phyloP scores from a whole-genome alignment of 2,113 vertebrate genomes.

The Catharus fuscescens region DNA sequence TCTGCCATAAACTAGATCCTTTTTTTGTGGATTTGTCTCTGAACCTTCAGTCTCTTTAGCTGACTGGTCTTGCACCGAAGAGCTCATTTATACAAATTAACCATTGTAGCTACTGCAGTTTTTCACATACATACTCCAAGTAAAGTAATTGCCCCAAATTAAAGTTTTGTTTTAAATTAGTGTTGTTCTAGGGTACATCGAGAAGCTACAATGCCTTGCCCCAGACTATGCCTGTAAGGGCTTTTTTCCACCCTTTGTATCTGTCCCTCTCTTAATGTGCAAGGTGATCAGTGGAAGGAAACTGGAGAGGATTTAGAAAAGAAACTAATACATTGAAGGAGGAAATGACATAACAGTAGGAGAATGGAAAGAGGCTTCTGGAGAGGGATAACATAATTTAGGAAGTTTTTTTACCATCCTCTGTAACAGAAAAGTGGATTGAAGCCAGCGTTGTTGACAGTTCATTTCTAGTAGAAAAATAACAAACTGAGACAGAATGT shows the following conservation, averaged over 20 bases:
- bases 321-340: background rate
- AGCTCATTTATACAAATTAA: background rate
- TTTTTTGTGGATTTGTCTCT: background rate
- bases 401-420: background rate
- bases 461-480: background rate
- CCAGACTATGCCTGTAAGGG: rapidly evolving
- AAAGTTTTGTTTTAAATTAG: background rate
- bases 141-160: background rate
- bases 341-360: background rate
- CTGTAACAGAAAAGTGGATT: background rate
- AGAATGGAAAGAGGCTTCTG: background rate
- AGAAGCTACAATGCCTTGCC: background rate
- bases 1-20: background rate
- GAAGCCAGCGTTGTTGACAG: background rate
- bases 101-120: background rate
- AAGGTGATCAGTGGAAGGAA: background rate
- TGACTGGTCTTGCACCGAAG: background rate
- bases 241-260: background rate
- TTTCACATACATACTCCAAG: background rate
- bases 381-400: background rate
- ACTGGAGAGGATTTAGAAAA: background rate
- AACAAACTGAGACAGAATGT: background rate
- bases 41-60: background rate
- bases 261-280: background rate
- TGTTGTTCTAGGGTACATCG: background rate